A percentile compares a stretch with the other conserved stretches of the same genome.
Conservation (phyloP, 2,113 vertebrate genomes). For the Nothoprocta pentlandii region DNA sequence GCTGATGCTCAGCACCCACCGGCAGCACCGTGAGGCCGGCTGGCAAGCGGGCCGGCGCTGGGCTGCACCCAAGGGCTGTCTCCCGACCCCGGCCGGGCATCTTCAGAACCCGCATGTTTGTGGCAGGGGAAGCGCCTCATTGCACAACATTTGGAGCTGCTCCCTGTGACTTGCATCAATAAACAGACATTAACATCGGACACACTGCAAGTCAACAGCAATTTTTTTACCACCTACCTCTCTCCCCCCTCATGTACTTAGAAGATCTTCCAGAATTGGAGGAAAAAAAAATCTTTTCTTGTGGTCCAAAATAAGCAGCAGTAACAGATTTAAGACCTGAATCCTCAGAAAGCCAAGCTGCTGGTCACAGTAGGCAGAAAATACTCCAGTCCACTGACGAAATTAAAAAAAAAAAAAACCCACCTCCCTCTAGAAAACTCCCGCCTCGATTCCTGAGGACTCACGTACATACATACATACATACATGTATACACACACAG, state of each 20-base stretch:
- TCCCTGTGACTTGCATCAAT: background rate
- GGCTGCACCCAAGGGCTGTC: accelerated
- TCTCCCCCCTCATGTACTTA: background rate
- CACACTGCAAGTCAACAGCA: background rate
- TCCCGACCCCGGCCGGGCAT: accelerated
- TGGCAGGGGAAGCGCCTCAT: accelerated
- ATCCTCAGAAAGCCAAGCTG: background rate
- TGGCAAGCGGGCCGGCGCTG: background rate
- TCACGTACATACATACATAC: background rate
- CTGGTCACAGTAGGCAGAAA: no score
- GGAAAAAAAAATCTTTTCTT: background rate
- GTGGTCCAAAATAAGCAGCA: accelerated
- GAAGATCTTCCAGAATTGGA: background rate
- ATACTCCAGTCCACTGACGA: background rate
- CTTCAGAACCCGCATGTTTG: accelerated
- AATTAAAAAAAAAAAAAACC: background rate
- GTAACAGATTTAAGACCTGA: background rate
- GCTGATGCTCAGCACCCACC: accelerated
- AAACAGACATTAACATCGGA: accelerated
- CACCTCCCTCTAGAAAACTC: background rate
- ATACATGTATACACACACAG: no score
- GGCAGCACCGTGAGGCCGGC: accelerated
- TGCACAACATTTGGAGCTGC: background rate
- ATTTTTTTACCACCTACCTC: background rate
- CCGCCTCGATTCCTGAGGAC: background rate